Percentiles rank a stretch among this genome's conserved stretches.
Conservation (phyloP, 1,140 invertebrate species). For the Lepidotrigona ventralis region DNA sequence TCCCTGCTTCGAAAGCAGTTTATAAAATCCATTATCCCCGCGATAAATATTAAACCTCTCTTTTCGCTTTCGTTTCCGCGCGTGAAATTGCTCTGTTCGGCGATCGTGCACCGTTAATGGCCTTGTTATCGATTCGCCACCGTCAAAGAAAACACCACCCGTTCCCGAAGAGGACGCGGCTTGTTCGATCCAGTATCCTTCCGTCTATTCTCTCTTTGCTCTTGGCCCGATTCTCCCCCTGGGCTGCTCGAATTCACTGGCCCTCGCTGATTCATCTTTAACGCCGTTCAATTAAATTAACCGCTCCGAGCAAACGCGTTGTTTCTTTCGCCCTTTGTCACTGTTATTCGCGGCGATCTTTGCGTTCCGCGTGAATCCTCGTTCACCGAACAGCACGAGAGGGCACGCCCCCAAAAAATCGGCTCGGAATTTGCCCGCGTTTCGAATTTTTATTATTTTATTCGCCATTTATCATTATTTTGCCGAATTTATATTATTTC, state of each 20-base stretch:
- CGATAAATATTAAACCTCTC: constrained; percentile 66
- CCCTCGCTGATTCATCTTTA: constrained; percentile 47
- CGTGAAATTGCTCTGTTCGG: constrained; percentile 58
- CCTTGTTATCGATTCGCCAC: constrained; percentile 61
- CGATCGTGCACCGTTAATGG: constrained; percentile 53
- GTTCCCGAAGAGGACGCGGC: neutral
- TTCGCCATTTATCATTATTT: no score
- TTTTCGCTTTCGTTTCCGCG: constrained; percentile 60
- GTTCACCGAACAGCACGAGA: neutral
- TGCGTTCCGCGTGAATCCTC: constrained; percentile 10
- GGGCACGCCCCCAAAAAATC: neutral
- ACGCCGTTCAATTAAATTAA: constrained; percentile 10
- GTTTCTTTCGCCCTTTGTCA: neutral
- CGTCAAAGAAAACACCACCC: constrained; percentile 50
- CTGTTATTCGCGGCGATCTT: neutral
- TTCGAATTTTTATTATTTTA: no score
- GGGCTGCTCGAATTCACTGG: constrained; percentile 42
- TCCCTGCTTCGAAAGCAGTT: constrained; percentile 46
- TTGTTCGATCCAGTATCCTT: constrained; percentile 23
- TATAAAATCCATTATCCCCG: constrained; percentile 65
- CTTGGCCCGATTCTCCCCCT: constrained; percentile 9
- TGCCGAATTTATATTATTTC: no score
- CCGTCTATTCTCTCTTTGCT: neutral
- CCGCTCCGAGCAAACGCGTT: neutral
- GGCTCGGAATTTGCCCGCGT: no score